These are phyloP conservation scores for Pseudomugil tenellus DNA, from an alignment of 2,797 vertebrate species.

Conservation along the genomic window DNA sequence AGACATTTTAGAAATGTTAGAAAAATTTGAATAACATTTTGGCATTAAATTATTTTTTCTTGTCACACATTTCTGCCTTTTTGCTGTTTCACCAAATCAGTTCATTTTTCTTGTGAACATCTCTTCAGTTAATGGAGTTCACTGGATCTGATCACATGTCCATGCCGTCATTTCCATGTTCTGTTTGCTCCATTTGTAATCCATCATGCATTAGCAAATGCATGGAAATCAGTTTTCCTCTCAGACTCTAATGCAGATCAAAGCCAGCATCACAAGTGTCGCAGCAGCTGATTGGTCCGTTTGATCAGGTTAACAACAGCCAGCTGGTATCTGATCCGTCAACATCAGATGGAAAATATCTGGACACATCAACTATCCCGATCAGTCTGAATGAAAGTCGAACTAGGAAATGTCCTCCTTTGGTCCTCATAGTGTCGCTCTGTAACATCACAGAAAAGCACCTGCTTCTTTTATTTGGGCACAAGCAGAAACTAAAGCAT, in stretches of 20 bases:
- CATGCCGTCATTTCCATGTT: background rate
- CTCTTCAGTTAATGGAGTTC: background rate
- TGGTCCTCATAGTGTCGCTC: too few relatives aligned
- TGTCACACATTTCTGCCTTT: too few relatives aligned
- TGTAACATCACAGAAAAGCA: too few relatives aligned
- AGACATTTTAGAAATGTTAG: too few relatives aligned
- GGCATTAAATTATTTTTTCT: too few relatives aligned
- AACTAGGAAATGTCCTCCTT: too few relatives aligned
- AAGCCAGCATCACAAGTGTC: background rate
- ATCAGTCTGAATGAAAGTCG: too few relatives aligned
- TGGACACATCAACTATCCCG: background rate
- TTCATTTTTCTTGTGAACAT: constrained; percentile 19
- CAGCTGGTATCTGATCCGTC: background rate
- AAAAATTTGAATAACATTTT: too few relatives aligned
- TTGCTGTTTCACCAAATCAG: too few relatives aligned
- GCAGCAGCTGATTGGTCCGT: constrained; percentile 17
- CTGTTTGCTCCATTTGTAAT: constrained; percentile 13
- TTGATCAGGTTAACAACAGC: constrained; percentile 26
- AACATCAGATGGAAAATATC: background rate
- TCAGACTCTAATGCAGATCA: background rate
- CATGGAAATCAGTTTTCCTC: constrained; percentile 16
- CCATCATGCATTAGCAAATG: constrained; percentile 30
- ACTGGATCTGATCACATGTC: background rate
- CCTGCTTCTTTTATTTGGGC: too few relatives aligned
- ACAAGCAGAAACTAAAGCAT: too few relatives aligned